Percentiles rank a stretch among this genome's conserved stretches.
phyloP scores from a whole-genome alignment of 2,797 vertebrate genomes.

The Gymnodraco acuticeps region DNA sequence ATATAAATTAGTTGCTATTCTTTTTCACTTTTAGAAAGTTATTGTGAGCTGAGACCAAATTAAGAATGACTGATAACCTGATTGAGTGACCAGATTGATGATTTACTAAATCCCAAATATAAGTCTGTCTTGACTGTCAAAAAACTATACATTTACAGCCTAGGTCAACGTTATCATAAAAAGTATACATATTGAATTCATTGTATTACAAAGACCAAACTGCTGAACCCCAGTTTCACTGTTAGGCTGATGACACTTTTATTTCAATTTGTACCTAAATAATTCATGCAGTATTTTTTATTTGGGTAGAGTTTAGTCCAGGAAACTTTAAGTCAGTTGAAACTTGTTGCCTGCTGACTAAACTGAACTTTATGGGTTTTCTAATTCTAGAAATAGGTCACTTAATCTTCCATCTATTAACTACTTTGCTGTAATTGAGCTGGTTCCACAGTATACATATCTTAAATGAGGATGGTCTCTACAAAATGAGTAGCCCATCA shows the following conservation, averaged over 20 bases:
- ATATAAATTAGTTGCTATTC: not conserved
- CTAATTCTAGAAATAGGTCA: constrained; percentile 28
- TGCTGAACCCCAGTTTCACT: rapidly evolving
- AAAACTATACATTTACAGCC: too few species aligned
- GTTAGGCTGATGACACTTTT: not conserved
- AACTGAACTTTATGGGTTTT: constrained; percentile 17
- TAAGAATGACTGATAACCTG: rapidly evolving
- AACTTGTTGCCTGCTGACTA: constrained; percentile 18
- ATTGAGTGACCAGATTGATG: not conserved
- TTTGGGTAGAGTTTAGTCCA: not conserved
- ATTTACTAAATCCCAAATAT: not conserved
- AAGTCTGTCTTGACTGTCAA: not conserved
- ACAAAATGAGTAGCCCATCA: constrained; percentile 13
- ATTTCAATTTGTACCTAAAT: not conserved
- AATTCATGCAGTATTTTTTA: not conserved
- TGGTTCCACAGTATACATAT: constrained; percentile 9
- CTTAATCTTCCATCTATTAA: constrained; percentile 1
- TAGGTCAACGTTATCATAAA: too few species aligned
- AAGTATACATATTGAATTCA: not conserved
- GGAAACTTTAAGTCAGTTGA: constrained; percentile 4
- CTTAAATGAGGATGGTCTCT: constrained; percentile 16
- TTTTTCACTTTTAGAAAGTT: not conserved
- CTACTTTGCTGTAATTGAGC: constrained; percentile 18
- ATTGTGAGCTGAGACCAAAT: not conserved
- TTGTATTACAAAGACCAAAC: not conserved